Percentiles rank a stretch among this genome's conserved stretches.
Evolutionary conservation across 1,140 invertebrate genomes (phyloP).

Genomic region (Ostrea denselamellosa): DNA sequence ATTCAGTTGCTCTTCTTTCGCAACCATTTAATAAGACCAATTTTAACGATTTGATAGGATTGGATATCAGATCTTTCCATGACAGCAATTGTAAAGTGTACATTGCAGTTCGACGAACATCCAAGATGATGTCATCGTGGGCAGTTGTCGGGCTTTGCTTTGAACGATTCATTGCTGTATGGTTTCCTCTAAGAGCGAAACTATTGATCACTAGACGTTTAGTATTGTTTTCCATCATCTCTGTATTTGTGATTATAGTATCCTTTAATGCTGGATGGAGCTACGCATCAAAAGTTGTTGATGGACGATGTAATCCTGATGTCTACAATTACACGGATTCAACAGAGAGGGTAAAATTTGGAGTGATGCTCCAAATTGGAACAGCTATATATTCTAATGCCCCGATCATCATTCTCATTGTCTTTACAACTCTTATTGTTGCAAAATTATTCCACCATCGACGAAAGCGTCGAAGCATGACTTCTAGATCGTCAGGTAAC

Average conservation of each 20-base stretch:
- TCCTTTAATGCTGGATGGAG: conserved; percentile 46
- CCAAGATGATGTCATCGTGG: conserved; percentile 62
- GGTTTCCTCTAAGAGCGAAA: conserved; percentile 55
- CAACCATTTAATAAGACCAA: conserved; percentile 48
- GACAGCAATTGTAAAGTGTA: conserved; percentile 50
- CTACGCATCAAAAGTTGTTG: conserved; percentile 43
- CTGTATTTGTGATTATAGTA: not conserved
- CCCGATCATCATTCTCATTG: conserved; percentile 5
- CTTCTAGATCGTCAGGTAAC: not conserved
- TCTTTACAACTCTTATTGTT: conserved; percentile 42
- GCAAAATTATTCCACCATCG: conserved; percentile 19
- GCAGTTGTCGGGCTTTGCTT: conserved; percentile 53
- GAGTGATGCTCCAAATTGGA: conserved; percentile 24
- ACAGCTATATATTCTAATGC: conserved; percentile 6
- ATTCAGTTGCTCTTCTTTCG: conserved; percentile 19
- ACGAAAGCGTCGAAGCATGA: not conserved
- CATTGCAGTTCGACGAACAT: conserved; percentile 41
- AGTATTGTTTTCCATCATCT: conserved; percentile 42
- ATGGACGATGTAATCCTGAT: conserved; percentile 51
- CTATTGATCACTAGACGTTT: conserved; percentile 30
- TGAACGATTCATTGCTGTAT: conserved; percentile 59
- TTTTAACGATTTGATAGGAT: conserved; percentile 27
- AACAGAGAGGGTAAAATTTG: not conserved
- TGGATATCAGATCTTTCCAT: conserved; percentile 42
- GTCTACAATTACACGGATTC: conserved; percentile 2